phyloP scores from a whole-genome alignment of 2,797 vertebrate genomes.

The Schizopygopsis pylzovi region DNA sequence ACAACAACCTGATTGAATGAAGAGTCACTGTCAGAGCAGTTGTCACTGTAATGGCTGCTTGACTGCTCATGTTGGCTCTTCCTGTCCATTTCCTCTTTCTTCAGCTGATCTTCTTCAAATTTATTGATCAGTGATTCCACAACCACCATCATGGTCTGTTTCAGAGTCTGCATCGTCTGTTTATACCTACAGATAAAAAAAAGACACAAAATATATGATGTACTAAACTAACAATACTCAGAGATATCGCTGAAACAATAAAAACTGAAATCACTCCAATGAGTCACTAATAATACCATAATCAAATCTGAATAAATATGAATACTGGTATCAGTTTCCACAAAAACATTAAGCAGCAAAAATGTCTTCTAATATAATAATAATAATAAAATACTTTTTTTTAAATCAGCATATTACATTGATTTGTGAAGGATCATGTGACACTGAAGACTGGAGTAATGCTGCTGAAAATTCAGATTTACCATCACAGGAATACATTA shows the following conservation, averaged over 20 bases:
- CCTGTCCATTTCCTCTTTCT: constrained; percentile 80
- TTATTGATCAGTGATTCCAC: constrained; percentile 90
- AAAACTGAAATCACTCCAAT: background rate
- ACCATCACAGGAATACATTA: no score
- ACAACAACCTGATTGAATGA: constrained; percentile 89
- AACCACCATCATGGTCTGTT: constrained; percentile 86
- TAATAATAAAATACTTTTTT: background rate
- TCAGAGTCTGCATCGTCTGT: constrained; percentile 91
- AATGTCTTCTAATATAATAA: background rate
- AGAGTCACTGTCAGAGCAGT: constrained; percentile 94
- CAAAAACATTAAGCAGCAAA: background rate
- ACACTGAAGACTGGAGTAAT: no score
- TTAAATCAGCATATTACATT: background rate
- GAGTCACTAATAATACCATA: background rate
- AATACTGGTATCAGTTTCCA: background rate
- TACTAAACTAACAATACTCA: background rate
- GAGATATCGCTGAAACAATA: no score
- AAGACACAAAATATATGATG: background rate
- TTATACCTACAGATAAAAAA: constrained; percentile 80
- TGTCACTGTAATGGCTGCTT: constrained; percentile 82
- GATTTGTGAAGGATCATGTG: background rate
- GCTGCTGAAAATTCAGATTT: no score
- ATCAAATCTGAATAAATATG: background rate
- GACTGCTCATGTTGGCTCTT: constrained; percentile 77
- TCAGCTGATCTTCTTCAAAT: constrained; percentile 89